Percentiles rank a stretch among this genome's conserved stretches.
Conservation (phyloP, 2,797 vertebrate genomes). For the Podargus strigoides region DNA sequence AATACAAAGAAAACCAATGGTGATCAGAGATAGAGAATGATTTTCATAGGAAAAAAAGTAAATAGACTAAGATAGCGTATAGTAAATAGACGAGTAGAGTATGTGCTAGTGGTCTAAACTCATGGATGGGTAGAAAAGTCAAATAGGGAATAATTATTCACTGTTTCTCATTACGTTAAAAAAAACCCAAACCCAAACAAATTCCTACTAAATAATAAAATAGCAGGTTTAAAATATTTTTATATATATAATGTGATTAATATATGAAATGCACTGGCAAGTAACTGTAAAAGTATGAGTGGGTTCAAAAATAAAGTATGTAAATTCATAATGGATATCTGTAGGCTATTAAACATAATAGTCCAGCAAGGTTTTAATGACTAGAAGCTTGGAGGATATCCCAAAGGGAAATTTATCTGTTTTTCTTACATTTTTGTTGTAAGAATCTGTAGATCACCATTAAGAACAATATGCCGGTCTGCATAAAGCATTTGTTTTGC, state of each 20-base stretch:
- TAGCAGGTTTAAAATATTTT: not conserved
- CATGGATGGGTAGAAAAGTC: not conserved
- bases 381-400: not conserved
- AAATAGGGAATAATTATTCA: not conserved
- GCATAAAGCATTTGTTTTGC: not conserved
- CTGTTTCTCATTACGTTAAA: not conserved
- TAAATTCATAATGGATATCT: not conserved
- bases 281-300: not conserved
- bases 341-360: not conserved
- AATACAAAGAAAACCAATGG: not conserved
- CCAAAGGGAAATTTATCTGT: not conserved
- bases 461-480: not conserved
- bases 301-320: not conserved
- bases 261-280: not conserved
- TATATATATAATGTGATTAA: not conserved
- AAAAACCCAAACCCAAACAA: fast-evolving
- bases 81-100: not conserved
- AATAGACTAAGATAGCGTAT: not conserved
- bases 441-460: not conserved
- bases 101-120: not conserved
- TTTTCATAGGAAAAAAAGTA: not conserved
- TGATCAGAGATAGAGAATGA: not conserved
- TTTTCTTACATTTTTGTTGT: not conserved
- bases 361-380: not conserved
- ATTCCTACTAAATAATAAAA: not conserved